Base-by-base conservation (phyloP, 1,140 invertebrate genomes). In the Drosophila aff. region DNA sequence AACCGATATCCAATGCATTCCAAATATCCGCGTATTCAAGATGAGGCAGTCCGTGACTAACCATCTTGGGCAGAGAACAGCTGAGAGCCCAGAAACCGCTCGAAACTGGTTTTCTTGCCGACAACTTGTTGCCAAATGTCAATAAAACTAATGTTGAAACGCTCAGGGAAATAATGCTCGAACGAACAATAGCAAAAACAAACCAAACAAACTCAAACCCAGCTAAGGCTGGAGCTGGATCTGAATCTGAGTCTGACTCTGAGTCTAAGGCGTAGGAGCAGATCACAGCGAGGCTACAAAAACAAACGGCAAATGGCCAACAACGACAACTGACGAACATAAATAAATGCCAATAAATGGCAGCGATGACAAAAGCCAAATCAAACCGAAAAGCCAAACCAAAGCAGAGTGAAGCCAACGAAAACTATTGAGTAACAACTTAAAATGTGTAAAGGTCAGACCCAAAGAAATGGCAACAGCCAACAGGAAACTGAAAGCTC, bases 81-180 rank as follows among this genome's bases (percentile, higher is more conserved):
- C 84, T 89, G 83, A 83, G 81, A 83, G 81, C 67, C 38, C 43
- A 73, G 67, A 80, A 74, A 76, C 26, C 53, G 68, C 76, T 63
- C 33, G 38, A 74, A 87, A 87, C 84, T 59, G 76, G 84, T 87
- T 86, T 86, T 74, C n/a, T n/a, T 49, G 57, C 62, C 46, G 71
- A 74, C 77, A 74, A 84, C 84, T 79, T 75, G 77, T 84, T 90
- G 77, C 77, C 81, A 87, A 87, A 90, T 87, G 84, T 87, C 84
- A 87, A 87, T 87, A 87, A 87, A 78, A 89, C 64, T 81, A 90
- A 89, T 83, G 69, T 84, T 43, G 59, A 80, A 78, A 81, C 77
- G 66, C 68, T 84, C 67, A 72, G 53, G 67, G 43, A 78, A 63
- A 78, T 46, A 77, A 58, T 69, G 23, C 53, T 57, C 53, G 53